Conservation (phyloP, 2,113 vertebrate genomes). For the Rousettus leschenaultii region DNA sequence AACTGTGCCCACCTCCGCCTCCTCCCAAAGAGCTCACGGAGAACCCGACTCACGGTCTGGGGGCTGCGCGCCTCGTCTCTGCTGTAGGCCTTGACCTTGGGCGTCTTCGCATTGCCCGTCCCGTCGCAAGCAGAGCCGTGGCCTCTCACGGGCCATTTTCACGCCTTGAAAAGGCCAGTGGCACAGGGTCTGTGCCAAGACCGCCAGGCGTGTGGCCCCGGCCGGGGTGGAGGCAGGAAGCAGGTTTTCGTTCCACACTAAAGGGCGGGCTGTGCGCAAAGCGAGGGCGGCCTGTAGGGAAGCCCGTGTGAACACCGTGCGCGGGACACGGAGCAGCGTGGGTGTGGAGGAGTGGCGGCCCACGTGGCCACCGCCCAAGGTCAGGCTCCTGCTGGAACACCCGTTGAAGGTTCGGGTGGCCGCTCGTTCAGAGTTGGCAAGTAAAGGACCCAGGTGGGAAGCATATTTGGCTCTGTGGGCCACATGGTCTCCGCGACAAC, state of each 20-base stretch:
- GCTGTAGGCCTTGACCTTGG: neutral
- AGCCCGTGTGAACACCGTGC: neutral
- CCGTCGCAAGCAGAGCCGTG: neutral
- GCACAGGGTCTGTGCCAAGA: neutral
- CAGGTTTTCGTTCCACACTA: neutral
- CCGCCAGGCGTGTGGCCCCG: neutral
- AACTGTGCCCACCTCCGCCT: neutral
- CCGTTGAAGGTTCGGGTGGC: neutral
- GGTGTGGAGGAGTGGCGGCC: neutral
- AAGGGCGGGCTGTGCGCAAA: neutral
- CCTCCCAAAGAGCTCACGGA: neutral
- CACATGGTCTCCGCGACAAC: neutral
- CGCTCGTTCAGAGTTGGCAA: neutral
- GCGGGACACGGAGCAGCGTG: neutral
- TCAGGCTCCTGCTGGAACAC: neutral
- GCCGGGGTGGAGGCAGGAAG: neutral
- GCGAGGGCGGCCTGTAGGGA: no score
- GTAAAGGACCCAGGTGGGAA: neutral
- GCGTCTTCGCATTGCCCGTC: neutral
- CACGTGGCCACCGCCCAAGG: rapidly evolving
- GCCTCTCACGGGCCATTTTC: neutral
- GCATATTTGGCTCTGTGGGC: neutral
- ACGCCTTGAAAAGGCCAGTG: neutral
- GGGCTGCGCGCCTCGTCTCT: neutral
- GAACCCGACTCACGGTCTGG: neutral